phyloP scores from a whole-genome alignment of 1,140 invertebrate genomes.

The Idris sp. region DNA sequence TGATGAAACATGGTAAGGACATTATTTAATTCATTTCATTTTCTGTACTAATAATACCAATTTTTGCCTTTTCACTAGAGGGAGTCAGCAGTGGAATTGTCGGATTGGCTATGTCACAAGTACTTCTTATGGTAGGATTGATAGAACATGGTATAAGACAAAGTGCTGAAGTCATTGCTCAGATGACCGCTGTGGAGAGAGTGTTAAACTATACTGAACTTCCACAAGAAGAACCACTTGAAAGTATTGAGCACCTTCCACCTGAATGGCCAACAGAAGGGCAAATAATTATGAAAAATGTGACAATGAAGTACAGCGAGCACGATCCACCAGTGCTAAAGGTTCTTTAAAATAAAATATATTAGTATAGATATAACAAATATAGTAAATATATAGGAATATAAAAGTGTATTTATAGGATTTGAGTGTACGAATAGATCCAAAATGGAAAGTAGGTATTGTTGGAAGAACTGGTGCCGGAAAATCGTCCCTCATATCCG shows the following conservation, averaged over 20 bases:
- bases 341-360: no score
- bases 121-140: constrained; percentile 87
- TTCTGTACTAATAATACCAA: background rate
- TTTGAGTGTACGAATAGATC: constrained; percentile 80
- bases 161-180: constrained; percentile 83
- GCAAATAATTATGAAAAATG: constrained; percentile 79
- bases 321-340: constrained; percentile 84
- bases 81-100: constrained; percentile 81
- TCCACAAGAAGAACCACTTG: constrained; percentile 79
- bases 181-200: constrained; percentile 91
- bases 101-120: constrained; percentile 91
- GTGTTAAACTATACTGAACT: constrained; percentile 86
- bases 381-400: no score
- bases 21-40: background rate
- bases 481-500: constrained; percentile 87
- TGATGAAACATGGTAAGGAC: constrained; percentile 67
- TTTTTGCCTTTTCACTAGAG: constrained; percentile 12
- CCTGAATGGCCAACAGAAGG: constrained; percentile 77
- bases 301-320: constrained; percentile 83
- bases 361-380: no score
- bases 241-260: constrained; percentile 70
- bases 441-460: constrained; percentile 84
- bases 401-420: no score
- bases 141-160: constrained; percentile 91
- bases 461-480: constrained; percentile 82